Evolutionary conservation across 2,888 invertebrate species (phyloP).

Genomic region (Lymantria monacha): DNA sequence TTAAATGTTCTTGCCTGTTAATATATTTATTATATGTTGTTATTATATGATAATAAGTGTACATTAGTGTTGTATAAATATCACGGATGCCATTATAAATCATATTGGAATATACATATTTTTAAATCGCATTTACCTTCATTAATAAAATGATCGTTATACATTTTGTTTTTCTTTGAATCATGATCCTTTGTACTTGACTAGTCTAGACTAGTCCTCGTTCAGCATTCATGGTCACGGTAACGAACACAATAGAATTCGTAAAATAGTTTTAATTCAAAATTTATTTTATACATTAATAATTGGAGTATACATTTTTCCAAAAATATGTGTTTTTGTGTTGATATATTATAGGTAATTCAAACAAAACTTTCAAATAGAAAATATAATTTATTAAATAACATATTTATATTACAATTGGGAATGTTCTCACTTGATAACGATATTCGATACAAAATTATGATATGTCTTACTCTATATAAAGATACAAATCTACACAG

Average conservation of each 20-base stretch:
- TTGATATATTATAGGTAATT: too few species aligned
- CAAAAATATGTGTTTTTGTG: too few species aligned
- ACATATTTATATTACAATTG: constrained; percentile 29
- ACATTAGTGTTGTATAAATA: constrained; percentile 64
- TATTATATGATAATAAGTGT: constrained; percentile 56
- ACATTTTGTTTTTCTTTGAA: constrained; percentile 24
- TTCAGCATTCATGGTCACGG: too few species aligned
- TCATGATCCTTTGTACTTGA: background rate
- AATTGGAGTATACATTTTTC: too few species aligned
- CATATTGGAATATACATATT: constrained; percentile 57
- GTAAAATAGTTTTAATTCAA: too few species aligned
- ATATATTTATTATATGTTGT: constrained; percentile 48
- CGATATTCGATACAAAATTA: constrained; percentile 30
- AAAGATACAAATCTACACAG: constrained; percentile 24
- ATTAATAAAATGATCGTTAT: constrained; percentile 69
- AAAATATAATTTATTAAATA: constrained; percentile 37
- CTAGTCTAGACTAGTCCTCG: too few species aligned
- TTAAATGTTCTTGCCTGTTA: constrained; percentile 56
- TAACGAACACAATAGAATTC: too few species aligned
- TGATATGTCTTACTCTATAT: constrained; percentile 20
- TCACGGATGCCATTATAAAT: constrained; percentile 70
- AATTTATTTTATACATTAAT: too few species aligned
- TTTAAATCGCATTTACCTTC: constrained; percentile 73
- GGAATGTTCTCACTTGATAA: constrained; percentile 39
- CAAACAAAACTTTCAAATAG: constrained; percentile 3